Evolutionary conservation across 1,140 invertebrate species (phyloP), one percentile per base, ranked within the genome.

Genomic region (Dreissena polymorpha): DNA sequence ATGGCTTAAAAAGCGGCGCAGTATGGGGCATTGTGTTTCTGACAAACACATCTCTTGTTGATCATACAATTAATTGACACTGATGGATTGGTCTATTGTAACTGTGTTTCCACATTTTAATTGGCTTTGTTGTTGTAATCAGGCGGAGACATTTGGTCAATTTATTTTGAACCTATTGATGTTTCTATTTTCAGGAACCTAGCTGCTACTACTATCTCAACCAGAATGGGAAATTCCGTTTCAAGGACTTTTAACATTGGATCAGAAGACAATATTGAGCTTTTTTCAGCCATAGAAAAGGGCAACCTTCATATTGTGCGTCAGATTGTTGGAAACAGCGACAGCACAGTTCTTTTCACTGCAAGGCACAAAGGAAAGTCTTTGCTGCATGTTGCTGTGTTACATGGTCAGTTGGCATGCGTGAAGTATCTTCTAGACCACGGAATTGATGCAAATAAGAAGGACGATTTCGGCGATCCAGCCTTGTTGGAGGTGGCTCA

Each of bases 401-500:
- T 70, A 18, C 51, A 70, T 77, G 49, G 72, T 18, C 64, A 77
- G n/a, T 14, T 71, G 18, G 55, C 70, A 0, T 68, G 64, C 64
- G 13, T 83, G 13, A 55, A 77, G 57, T 76, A 57, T 63, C 25
- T 83, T 55, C 53, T 83, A 13, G 64, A 69, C 27, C 7, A 10
- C 10, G 39, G 65, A 13, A 10, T 71, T 13, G 53, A 60, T 50
- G 81, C 67, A 10, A 75, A 83, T 50, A 29, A 27, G 8, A 13
- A 21, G 21, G 74, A 71, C 51, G 68, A 63, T 10, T 60, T 60
- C 18, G 50, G 50, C 14, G 60, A 72, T 27, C 63, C 81, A 3
- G 63, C 81, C 16, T 39, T 77, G 12, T 16, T 64, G 6, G 93
- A 93, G 69, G 92, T 94, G 55, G 93, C 94, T 13, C 29, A 55